Conservation (phyloP, 2,797 vertebrate genomes). For the Acanthopagrus latus region DNA sequence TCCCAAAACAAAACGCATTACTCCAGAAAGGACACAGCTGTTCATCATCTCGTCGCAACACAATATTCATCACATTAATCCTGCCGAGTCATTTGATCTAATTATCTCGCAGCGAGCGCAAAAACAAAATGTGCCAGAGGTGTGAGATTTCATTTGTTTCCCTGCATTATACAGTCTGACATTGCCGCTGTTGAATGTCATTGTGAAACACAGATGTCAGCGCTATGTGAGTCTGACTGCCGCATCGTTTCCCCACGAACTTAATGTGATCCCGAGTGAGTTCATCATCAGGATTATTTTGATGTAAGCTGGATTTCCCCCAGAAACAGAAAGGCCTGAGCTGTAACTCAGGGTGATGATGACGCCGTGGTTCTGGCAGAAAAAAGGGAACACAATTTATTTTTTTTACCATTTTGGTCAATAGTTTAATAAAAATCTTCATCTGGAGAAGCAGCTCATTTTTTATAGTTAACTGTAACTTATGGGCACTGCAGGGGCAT, state of each 20-base stretch:
- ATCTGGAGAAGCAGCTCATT: not conserved
- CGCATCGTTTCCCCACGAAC: slow-evolving; percentile 15
- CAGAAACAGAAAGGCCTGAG: not conserved
- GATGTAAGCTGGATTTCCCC: not conserved
- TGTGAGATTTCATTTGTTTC: slow-evolving; percentile 63
- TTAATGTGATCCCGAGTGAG: not conserved
- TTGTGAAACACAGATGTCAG: slow-evolving; percentile 51
- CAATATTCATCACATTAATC: slow-evolving; percentile 7
- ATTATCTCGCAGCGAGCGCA: slow-evolving; percentile 50
- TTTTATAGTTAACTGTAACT: not conserved
- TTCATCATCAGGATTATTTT: slow-evolving; percentile 10
- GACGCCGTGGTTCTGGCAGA: no score
- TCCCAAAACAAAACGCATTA: not conserved
- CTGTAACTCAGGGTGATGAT: slow-evolving; percentile 1
- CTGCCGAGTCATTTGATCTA: slow-evolving; percentile 40
- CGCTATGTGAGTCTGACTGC: slow-evolving; percentile 26
- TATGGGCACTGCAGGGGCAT: not conserved
- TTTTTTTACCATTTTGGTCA: no score
- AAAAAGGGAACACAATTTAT: no score
- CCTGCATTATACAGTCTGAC: slow-evolving; percentile 29
- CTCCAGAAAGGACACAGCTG: slow-evolving; percentile 4
- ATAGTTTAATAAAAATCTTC: no score
- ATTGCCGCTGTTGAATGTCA: slow-evolving; percentile 26
- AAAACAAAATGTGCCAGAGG: slow-evolving; percentile 52
- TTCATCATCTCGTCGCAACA: slow-evolving; percentile 22